A percentile compares a stretch with the other conserved stretches of the same genome.
These are phyloP conservation scores for Chondrilla cf. caribensis DNA, from an alignment of 37 sponge, comb jelly and placozoan genomes.

Conservation along the genomic window DNA sequence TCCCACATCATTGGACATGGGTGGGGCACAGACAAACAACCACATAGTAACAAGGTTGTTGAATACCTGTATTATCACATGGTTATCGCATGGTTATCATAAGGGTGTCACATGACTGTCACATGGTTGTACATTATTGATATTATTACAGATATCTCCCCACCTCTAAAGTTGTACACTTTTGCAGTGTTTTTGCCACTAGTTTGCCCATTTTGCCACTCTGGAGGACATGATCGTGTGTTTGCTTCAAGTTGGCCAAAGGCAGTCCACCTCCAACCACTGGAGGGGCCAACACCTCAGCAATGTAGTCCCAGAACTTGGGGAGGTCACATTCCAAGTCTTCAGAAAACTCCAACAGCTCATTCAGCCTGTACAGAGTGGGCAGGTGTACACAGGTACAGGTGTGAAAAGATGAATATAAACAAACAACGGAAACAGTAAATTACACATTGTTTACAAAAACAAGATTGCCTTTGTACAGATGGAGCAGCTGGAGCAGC, in stretches of 20 bases:
- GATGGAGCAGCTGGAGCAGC: too few species aligned
- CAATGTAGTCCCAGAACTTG: slow-evolving; percentile 67
- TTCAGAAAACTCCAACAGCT: slow-evolving; percentile 65
- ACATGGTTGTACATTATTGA: not conserved
- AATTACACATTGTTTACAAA: too few species aligned
- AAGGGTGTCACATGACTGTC: too few species aligned
- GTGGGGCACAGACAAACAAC: too few species aligned
- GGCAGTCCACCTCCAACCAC: slow-evolving; percentile 16
- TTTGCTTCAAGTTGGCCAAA: not conserved
- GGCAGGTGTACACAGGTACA: too few species aligned
- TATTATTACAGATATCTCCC: not conserved
- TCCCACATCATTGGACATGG: too few species aligned
- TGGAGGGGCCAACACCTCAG: slow-evolving; percentile 30
- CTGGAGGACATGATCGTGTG: slow-evolving; percentile 12
- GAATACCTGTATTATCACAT: too few species aligned
- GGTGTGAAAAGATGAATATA: too few species aligned
- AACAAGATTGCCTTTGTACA: too few species aligned
- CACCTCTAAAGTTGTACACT: not conserved
- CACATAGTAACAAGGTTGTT: too few species aligned
- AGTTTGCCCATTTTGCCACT: slow-evolving; percentile 31
- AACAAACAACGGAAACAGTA: too few species aligned
- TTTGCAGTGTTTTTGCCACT: slow-evolving; percentile 28
- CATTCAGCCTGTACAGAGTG: slow-evolving; percentile 19
- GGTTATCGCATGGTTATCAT: too few species aligned
- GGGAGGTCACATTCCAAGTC: slow-evolving; percentile 75